A percentile compares a stretch with the other conserved stretches of the same genome.
These are phyloP conservation scores for Pseudopipra pipra DNA, from an alignment of 2,113 vertebrate species.

Conservation along the genomic window DNA sequence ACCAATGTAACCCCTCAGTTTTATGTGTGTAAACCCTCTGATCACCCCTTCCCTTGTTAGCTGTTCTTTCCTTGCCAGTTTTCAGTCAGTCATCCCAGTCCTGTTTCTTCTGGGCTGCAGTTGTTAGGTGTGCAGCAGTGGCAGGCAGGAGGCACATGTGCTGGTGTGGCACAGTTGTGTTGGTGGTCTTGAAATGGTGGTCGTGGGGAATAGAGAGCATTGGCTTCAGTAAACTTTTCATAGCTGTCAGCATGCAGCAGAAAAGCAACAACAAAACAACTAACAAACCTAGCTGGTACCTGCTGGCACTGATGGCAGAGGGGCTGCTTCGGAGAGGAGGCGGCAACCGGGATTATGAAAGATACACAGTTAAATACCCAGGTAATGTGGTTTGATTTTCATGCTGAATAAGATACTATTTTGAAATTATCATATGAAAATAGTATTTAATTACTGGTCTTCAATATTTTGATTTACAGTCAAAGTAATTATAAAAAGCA, in stretches of 20 bases:
- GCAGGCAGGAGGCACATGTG: rapidly evolving
- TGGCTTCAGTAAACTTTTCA: background rate
- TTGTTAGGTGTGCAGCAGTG: background rate
- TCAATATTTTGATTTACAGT: background rate
- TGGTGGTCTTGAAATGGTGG: background rate
- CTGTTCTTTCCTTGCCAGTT: rapidly evolving
- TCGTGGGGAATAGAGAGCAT: rapidly evolving
- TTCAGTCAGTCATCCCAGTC: background rate
- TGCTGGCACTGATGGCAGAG: background rate
- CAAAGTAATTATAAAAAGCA: background rate
- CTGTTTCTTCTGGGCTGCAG: background rate
- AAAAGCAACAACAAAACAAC: background rate
- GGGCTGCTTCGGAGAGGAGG: background rate
- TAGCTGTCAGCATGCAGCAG: background rate
- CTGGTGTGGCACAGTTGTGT: rapidly evolving
- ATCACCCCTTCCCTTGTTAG: background rate
- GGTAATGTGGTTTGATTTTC: background rate
- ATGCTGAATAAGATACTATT: background rate
- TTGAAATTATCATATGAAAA: background rate
- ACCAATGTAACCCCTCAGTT: background rate
- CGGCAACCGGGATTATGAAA: background rate
- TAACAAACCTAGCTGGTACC: background rate
- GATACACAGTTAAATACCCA: background rate
- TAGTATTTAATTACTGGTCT: background rate
- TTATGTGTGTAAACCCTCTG: background rate